Conservation (phyloP, 2,888 invertebrate species). For the Troilus luridus region DNA sequence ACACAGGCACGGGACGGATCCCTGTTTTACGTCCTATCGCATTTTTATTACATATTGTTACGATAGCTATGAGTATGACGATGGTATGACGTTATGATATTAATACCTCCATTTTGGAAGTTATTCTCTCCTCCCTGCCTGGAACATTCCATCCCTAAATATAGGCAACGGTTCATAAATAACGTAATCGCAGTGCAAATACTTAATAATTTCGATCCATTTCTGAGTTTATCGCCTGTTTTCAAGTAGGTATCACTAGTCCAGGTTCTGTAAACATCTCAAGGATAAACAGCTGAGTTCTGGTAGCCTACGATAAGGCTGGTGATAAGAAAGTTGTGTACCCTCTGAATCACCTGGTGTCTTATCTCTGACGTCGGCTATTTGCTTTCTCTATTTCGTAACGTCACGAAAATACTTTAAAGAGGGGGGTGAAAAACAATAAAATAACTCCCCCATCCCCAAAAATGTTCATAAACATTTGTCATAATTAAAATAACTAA, state of each 20-base stretch:
- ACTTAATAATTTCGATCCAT: neutral
- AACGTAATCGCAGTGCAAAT: neutral
- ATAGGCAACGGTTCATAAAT: neutral
- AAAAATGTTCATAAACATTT: no score
- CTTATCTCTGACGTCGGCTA: neutral
- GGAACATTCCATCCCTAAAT: neutral
- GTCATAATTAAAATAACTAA: no score
- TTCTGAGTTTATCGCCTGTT: conserved; percentile 10
- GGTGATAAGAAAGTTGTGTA: neutral
- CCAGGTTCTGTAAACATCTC: neutral
- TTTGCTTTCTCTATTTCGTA: conserved; percentile 20
- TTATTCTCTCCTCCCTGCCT: no score
- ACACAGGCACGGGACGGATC: no score
- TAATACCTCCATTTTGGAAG: no score
- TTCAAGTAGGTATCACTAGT: neutral
- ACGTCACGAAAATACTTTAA: neutral
- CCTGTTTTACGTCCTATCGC: no score
- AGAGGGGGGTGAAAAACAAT: neutral
- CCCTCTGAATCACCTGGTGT: conserved; percentile 11
- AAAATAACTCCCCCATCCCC: no score
- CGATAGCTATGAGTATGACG: no score
- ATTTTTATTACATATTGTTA: no score
- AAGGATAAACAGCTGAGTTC: conserved; percentile 1
- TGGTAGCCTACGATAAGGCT: neutral
- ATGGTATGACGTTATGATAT: no score